A percentile compares a stretch with the other conserved stretches of the same genome.
These are phyloP conservation scores for Drosophila willistoni DNA, from an alignment of 1,140 invertebrate species.

Conservation along the genomic window DNA sequence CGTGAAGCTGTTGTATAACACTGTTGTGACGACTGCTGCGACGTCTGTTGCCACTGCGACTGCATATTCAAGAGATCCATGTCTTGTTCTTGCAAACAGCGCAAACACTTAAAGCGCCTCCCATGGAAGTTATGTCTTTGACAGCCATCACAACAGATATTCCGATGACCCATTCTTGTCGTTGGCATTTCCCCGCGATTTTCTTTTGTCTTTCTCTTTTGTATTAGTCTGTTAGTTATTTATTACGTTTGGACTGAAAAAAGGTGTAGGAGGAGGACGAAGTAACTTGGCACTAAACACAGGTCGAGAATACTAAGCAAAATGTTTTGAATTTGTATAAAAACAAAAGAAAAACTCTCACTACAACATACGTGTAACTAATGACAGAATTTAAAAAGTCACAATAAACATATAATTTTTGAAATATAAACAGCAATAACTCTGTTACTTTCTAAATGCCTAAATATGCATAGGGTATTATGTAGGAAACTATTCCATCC, in stretches of 20 bases:
- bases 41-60: background rate
- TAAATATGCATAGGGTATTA: no score
- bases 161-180: conserved; percentile 49
- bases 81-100: conserved; percentile 28
- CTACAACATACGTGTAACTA: conserved; percentile 6
- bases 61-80: background rate
- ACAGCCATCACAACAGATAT: conserved; percentile 61
- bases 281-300: conserved; percentile 21
- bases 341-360: background rate
- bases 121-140: conserved; percentile 50
- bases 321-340: conserved; percentile 25
- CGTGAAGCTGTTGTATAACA: conserved; percentile 39
- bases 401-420: background rate
- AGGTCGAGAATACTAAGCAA: conserved; percentile 15
- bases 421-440: background rate
- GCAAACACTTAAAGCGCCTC: conserved; percentile 60
- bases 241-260: background rate
- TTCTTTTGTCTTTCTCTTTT: background rate
- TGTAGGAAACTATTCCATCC: no score
- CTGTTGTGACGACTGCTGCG: background rate
- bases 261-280: conserved; percentile 4
- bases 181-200: background rate
- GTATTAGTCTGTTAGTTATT: background rate
- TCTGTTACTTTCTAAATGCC: no score
- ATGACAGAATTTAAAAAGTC: conserved; percentile 10